phyloP scores from a whole-genome alignment of 2,797 vertebrate genomes.

The Loriculus beryllinus region DNA sequence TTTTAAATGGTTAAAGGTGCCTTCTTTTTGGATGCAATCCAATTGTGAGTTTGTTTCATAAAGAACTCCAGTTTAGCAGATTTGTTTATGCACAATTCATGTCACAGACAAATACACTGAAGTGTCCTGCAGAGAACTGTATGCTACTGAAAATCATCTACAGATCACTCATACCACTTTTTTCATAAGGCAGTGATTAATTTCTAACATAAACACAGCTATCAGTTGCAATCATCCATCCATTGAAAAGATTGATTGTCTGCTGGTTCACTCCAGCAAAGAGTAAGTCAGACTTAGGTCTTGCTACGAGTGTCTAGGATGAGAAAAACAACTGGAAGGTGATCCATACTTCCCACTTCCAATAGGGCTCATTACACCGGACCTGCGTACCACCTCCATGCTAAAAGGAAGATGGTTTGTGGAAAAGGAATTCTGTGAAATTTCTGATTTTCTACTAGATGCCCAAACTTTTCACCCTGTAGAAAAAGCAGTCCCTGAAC shows the following conservation, averaged over 20 bases:
- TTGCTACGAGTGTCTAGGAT: not conserved
- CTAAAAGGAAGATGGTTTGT: not conserved
- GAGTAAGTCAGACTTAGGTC: not conserved
- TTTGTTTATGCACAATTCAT: not conserved
- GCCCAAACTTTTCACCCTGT: not conserved
- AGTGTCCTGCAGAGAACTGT: not conserved
- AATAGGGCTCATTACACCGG: not conserved
- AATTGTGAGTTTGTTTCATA: not conserved
- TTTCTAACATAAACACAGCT: not conserved
- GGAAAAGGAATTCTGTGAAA: not conserved
- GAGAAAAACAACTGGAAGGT: not conserved
- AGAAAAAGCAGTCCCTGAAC: not conserved
- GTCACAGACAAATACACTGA: not conserved
- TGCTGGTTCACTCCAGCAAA: not conserved
- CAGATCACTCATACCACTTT: not conserved
- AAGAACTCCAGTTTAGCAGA: not conserved
- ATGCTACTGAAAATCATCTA: not conserved
- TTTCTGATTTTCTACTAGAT: not conserved
- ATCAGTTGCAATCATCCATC: not conserved
- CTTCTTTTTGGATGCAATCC: not conserved
- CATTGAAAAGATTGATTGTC: not conserved
- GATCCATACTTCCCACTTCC: not conserved
- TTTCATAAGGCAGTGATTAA: not conserved
- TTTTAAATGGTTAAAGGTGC: not conserved
- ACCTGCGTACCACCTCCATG: not conserved